Percentiles rank a stretch among this genome's conserved stretches.
Conservation (phyloP, 2,113 vertebrate genomes). For the Phylloscopus trochiloides region DNA sequence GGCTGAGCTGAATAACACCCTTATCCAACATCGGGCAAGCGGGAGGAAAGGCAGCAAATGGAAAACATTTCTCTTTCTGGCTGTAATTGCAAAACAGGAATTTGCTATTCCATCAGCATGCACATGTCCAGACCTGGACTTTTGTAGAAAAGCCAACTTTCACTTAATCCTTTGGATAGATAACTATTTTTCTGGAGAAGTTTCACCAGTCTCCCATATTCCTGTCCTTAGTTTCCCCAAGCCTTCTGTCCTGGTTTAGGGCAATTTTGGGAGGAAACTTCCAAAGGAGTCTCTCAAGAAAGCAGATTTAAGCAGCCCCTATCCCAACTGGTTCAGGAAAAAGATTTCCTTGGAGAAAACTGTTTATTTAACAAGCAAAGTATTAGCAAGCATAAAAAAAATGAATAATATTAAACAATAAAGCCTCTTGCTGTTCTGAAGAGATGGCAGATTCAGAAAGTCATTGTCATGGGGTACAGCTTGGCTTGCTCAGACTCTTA, state of each 20-base stretch:
- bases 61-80: constrained; percentile 32
- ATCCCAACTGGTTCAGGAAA: neutral
- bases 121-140: neutral
- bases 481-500: neutral
- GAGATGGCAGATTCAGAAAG: neutral
- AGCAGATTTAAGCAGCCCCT: neutral
- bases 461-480: fast-evolving
- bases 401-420: too few relatives aligned
- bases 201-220: neutral
- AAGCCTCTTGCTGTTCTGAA: neutral
- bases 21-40: neutral
- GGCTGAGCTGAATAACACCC: neutral
- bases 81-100: constrained; percentile 9
- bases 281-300: neutral
- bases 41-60: neutral
- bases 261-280: neutral
- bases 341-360: neutral
- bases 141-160: neutral
- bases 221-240: neutral
- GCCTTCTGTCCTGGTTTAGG: neutral
- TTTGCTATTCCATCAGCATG: neutral
- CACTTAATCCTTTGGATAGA: neutral
- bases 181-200: neutral
- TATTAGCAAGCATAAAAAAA: neutral
- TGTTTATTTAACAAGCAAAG: neutral